Conservation (phyloP, 2,113 vertebrate genomes). For the Channa argus region DNA sequence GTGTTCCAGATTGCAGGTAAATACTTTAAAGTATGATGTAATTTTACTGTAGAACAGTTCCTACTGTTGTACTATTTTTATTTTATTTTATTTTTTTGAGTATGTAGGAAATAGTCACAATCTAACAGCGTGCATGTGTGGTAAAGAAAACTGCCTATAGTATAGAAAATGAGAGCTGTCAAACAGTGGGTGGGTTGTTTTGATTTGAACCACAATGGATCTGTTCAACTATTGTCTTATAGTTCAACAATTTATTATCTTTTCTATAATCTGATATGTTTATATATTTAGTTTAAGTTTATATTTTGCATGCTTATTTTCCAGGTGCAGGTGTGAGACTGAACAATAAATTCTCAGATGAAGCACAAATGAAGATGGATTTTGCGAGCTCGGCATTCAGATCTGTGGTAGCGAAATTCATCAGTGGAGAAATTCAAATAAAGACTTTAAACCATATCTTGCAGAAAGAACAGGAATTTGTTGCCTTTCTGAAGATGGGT, state of each 20-base stretch:
- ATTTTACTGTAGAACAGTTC: too few relatives aligned
- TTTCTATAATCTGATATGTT: too few relatives aligned
- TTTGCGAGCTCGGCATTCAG: conserved; percentile 31
- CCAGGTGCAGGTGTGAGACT: not conserved
- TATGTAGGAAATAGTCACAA: too few relatives aligned
- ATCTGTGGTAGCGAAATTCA: conserved; percentile 23
- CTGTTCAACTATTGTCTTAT: not conserved
- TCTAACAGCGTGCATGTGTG: too few relatives aligned
- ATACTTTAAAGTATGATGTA: not conserved
- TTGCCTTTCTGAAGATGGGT: conserved; percentile 34
- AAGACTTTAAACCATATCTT: conserved; percentile 46
- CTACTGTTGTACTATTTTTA: too few relatives aligned
- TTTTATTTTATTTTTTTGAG: too few relatives aligned
- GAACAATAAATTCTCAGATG: conserved; percentile 10
- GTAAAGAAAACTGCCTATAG: not conserved
- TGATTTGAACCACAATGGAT: not conserved
- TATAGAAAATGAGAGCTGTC: not conserved
- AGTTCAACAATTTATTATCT: not conserved
- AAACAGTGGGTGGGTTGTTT: not conserved
- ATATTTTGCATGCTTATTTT: not conserved
- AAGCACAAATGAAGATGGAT: conserved; percentile 24
- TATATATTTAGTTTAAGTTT: not conserved
- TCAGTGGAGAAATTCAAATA: conserved; percentile 44
- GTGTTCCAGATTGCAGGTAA: conserved; percentile 44
- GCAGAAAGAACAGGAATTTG: not conserved